These are phyloP conservation scores for Microdon myrmicae DNA, from an alignment of 2,888 invertebrate genomes.

Conservation along the genomic window DNA sequence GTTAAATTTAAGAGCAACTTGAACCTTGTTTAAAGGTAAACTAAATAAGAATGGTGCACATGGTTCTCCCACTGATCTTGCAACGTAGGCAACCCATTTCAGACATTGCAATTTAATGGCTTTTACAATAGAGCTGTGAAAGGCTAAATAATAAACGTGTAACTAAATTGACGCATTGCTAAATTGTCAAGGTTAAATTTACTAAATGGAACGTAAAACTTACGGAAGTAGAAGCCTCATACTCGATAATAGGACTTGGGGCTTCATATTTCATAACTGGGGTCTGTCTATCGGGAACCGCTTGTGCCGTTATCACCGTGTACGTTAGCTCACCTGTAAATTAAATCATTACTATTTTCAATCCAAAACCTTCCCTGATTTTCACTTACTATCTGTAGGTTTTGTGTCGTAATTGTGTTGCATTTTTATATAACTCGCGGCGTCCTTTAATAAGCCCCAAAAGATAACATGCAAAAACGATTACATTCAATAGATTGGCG, in stretches of 20 bases:
- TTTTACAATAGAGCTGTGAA: no score
- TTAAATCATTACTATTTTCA: neutral
- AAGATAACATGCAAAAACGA: conserved; percentile 6
- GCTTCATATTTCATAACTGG: conserved; percentile 56
- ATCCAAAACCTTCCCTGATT: neutral
- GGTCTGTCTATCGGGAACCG: conserved; percentile 40
- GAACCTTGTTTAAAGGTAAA: no score
- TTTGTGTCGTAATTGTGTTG: conserved; percentile 60
- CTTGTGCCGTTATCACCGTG: conserved; percentile 60
- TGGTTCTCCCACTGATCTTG: no score
- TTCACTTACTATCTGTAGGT: conserved; percentile 61
- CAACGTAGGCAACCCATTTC: no score
- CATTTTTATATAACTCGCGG: conserved; percentile 61
- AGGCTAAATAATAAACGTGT: no score
- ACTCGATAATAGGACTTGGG: conserved; percentile 35
- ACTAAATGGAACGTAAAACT: no score
- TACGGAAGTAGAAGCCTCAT: conserved; percentile 46
- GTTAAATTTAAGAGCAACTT: no score
- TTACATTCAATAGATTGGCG: conserved; percentile 17
- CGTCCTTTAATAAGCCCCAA: conserved; percentile 55
- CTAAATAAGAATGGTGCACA: no score
- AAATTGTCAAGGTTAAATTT: no score
- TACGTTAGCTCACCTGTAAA: conserved; percentile 60
- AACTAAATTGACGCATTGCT: no score
- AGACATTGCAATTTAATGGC: no score